A percentile compares a stretch with the other conserved stretches of the same genome.
phyloP scores from a whole-genome alignment of 2,113 vertebrate species.

The Phalacrocorax brasilianus region DNA sequence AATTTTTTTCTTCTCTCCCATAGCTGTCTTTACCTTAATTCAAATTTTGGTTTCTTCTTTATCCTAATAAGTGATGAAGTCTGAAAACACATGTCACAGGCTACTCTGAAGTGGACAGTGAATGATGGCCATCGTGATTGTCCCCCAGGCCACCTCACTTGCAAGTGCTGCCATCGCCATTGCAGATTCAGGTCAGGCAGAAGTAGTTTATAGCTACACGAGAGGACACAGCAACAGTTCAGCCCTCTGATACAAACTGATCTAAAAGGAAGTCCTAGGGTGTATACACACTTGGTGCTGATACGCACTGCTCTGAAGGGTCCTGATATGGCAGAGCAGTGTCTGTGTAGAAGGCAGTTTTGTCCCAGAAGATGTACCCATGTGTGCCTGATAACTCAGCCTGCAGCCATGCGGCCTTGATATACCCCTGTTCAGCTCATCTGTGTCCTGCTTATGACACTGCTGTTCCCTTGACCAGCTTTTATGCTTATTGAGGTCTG shows the following conservation, averaged over 20 bases:
- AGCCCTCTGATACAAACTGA: not conserved
- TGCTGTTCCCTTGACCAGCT: not conserved
- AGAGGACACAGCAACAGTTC: not conserved
- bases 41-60: not conserved
- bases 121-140: not conserved
- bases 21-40: not conserved
- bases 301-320: not conserved
- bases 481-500: not conserved
- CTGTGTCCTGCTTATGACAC: rapidly evolving
- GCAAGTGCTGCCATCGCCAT: not conserved
- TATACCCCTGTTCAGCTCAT: not conserved
- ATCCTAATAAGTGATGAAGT: not conserved
- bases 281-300: not conserved
- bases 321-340: not conserved
- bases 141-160: not conserved
- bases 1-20: not conserved
- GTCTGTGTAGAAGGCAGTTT: not conserved
- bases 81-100: not conserved
- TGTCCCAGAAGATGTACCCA: rapidly evolving
- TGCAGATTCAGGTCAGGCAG: not conserved
- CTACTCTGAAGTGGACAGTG: not conserved
- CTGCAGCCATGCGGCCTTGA: not conserved
- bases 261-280: not conserved
- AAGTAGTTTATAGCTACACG: not conserved
- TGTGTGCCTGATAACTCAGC: not conserved